phyloP scores from a whole-genome alignment of 2,797 vertebrate genomes.

The Bovichtus diacanthus region DNA sequence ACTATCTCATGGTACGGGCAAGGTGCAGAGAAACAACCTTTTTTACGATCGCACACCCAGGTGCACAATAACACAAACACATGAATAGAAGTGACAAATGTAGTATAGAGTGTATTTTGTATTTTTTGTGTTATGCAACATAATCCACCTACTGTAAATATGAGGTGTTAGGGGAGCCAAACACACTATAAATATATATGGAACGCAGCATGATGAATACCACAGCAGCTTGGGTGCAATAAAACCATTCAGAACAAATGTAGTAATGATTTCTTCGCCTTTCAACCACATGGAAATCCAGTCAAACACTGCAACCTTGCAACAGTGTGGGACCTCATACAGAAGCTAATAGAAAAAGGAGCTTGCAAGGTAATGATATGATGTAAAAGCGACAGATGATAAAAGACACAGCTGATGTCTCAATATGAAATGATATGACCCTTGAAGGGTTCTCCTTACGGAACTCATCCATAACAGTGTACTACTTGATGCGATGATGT shows the following conservation, averaged over 20 bases:
- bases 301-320: constrained; percentile 8
- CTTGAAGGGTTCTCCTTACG: background rate
- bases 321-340: constrained; percentile 8
- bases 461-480: background rate
- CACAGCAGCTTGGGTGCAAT: constrained; percentile 29
- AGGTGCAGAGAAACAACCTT: constrained; percentile 28
- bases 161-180: constrained; percentile 30
- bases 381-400: constrained; percentile 8
- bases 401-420: background rate
- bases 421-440: background rate
- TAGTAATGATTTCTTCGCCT: constrained; percentile 39
- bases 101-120: background rate
- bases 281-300: constrained; percentile 36
- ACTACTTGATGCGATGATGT: too few species aligned
- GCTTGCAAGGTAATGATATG: constrained; percentile 1
- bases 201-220: constrained; percentile 29
- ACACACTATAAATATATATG: constrained; percentile 28
- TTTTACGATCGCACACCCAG: background rate
- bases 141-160: constrained; percentile 4
- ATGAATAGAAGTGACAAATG: constrained; percentile 8
- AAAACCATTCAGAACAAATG: constrained; percentile 41
- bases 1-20: constrained; percentile 25
- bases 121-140: constrained; percentile 3
- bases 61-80: constrained; percentile 18
- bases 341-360: constrained; percentile 12